phyloP scores from a whole-genome alignment of 2,888 invertebrate genomes.

The Acrobasis suavella region DNA sequence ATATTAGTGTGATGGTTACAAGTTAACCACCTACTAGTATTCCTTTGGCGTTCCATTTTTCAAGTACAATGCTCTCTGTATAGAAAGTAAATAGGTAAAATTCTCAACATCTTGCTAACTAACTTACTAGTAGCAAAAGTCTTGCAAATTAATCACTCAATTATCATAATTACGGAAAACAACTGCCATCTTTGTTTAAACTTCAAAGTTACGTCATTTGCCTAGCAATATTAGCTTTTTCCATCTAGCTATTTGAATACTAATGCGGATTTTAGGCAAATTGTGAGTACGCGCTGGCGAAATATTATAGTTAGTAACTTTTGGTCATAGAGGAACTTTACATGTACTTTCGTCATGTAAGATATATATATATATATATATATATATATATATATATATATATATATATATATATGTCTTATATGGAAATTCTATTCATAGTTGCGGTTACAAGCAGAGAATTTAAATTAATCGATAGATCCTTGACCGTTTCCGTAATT shows the following conservation, averaged over 20 bases:
- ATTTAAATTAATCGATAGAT: neutral
- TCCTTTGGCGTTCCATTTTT: neutral
- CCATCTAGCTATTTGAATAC: neutral
- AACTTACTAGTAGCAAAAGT: conserved; percentile 11
- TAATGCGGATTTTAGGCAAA: neutral
- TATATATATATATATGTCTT: too few species aligned
- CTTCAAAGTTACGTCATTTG: conserved; percentile 1
- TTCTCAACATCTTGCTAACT: conserved; percentile 5
- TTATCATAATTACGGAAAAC: conserved; percentile 12
- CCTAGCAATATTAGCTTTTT: neutral
- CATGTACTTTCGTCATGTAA: too few species aligned
- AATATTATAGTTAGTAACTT: too few species aligned
- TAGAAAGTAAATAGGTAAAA: conserved; percentile 1
- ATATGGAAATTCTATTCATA: too few species aligned
- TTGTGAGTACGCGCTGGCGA: neutral
- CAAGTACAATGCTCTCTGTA: neutral
- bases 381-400: too few species aligned
- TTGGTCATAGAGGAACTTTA: too few species aligned
- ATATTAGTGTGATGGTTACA: too few species aligned
- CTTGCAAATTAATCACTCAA: conserved; percentile 24
- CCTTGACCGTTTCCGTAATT: neutral
- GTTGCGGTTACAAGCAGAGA: too few species aligned
- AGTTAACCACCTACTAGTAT: too few species aligned
- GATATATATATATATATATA: too few species aligned
- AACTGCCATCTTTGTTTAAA: conserved; percentile 13